Base-by-base conservation (phyloP, 2,888 invertebrate species). In the Anagyrus pseudococci region DNA sequence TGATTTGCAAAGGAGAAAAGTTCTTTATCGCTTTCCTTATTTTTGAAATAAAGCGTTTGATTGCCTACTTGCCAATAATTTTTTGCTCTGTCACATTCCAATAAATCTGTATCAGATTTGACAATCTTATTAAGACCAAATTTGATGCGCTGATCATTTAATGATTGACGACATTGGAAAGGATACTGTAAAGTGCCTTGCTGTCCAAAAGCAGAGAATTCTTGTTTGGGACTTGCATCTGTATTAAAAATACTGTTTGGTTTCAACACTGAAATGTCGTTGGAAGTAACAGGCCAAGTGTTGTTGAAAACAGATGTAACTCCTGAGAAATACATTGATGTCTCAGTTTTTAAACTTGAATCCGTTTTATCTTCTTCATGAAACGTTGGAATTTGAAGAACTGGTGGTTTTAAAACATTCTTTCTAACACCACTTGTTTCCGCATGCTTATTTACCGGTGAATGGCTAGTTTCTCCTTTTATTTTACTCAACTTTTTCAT, bases 351-450 rank as follows among this genome's bases (percentile, higher is more conserved):
- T n/a, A n/a, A n/a, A n/a, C n/a, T 37, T 37, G 33, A 15, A 37
- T 10, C n/a, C 17, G 33, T 41, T 53, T 22, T 61, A 6, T 68
- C 49, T 19, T 65, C 61, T 25, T 65, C 58, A 6, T 63, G 44
- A 22, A 63, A 61, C 17, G 8, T 56, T 17, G 58, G 49, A 41
- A 68, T 62, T 10, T 68, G 55, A 15, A 68, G 63, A 50, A 67
- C 55, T 20, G 68, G 68, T 44, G 68, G 56, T 62, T 68, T 68
- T 4, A 68, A 22, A 37, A 68, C 59, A 54, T 44, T 58, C 29
- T 64, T 67, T 19, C 41, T 57, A 26, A 50, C 17, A 15, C n/a
- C n/a, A n/a, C n/a, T n/a, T n/a, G n/a, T n/a, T n/a, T n/a, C n/a
- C n/a, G n/a, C n/a, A n/a, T n/a, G n/a, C n/a, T n/a, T n/a, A n/a